A percentile compares a stretch with the other conserved stretches of the same genome.
These are phyloP conservation scores for Geotrupes spiniger DNA, from an alignment of 2,888 invertebrate species.

Conservation along the genomic window DNA sequence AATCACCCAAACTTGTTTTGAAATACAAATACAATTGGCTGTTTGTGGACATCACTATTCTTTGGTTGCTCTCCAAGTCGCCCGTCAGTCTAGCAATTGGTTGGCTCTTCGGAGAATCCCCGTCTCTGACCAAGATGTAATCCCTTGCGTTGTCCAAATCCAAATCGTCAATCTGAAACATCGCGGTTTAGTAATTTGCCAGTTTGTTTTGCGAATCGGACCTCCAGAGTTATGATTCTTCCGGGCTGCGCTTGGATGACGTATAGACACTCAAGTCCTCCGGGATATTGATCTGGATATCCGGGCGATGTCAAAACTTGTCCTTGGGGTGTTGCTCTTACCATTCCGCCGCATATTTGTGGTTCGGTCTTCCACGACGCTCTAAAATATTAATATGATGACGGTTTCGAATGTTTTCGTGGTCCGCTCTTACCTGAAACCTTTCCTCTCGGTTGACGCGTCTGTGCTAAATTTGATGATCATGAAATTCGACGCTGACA, in stretches of 20 bases:
- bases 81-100: constrained; percentile 83
- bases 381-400: no score
- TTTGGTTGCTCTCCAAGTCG: constrained; percentile 68
- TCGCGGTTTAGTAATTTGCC: no score
- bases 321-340: constrained; percentile 83
- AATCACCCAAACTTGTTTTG: constrained; percentile 85
- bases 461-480: constrained; percentile 96
- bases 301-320: constrained; percentile 89
- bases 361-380: constrained; percentile 95
- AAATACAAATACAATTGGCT: constrained; percentile 88
- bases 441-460: constrained; percentile 87
- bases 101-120: constrained; percentile 80
- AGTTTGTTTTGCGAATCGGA: constrained; percentile 41
- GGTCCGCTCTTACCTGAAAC: constrained; percentile 78
- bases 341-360: constrained; percentile 84
- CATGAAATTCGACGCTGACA: constrained; percentile 97
- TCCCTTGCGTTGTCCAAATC: constrained; percentile 82
- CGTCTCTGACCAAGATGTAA: constrained; percentile 87
- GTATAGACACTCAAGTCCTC: constrained; percentile 94
- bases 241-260: constrained; percentile 88
- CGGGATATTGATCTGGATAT: constrained; percentile 90
- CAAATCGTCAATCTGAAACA: constrained; percentile 72
- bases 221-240: constrained; percentile 87
- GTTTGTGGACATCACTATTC: constrained; percentile 86
- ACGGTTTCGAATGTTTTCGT: no score